phyloP scores from a whole-genome alignment of 2,797 vertebrate species.

The Poeciliopsis infans region DNA sequence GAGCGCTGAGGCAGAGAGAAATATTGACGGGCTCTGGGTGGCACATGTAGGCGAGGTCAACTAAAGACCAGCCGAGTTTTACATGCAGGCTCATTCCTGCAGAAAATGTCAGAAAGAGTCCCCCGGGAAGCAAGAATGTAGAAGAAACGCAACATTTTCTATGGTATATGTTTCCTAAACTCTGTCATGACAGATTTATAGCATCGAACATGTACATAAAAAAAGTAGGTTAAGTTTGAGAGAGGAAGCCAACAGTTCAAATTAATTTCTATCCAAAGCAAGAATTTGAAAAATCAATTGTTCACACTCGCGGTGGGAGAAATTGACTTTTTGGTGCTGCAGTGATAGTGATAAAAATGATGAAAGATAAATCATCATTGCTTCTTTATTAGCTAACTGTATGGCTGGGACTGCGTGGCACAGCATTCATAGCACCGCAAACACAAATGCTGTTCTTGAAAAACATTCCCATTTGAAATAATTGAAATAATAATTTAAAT shows the following conservation, averaged over 20 bases:
- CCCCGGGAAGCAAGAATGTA: not conserved
- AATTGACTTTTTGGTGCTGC: not conserved
- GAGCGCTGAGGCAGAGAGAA: constrained; percentile 10
- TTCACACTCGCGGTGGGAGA: not conserved
- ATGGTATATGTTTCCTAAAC: not conserved
- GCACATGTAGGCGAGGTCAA: constrained; percentile 43
- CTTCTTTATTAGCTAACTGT: no score
- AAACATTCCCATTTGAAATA: not conserved
- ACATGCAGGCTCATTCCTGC: constrained; percentile 9
- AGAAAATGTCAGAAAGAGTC: constrained; percentile 20
- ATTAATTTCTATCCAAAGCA: not conserved
- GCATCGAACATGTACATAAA: not conserved
- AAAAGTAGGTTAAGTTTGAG: not conserved
- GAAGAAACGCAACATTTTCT: not conserved
- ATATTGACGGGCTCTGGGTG: constrained; percentile 33
- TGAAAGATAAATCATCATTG: not conserved
- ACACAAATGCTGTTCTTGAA: not conserved
- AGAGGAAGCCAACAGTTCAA: not conserved
- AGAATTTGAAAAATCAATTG: not conserved
- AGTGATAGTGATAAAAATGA: not conserved
- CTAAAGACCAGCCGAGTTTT: constrained; percentile 38
- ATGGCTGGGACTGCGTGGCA: no score
- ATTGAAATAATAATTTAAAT: not conserved
- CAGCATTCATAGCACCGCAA: no score
- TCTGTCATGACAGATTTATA: not conserved